These are phyloP conservation scores for Corynorhinus townsendii DNA, from an alignment of 2,113 vertebrate species.

Conservation along the genomic window DNA sequence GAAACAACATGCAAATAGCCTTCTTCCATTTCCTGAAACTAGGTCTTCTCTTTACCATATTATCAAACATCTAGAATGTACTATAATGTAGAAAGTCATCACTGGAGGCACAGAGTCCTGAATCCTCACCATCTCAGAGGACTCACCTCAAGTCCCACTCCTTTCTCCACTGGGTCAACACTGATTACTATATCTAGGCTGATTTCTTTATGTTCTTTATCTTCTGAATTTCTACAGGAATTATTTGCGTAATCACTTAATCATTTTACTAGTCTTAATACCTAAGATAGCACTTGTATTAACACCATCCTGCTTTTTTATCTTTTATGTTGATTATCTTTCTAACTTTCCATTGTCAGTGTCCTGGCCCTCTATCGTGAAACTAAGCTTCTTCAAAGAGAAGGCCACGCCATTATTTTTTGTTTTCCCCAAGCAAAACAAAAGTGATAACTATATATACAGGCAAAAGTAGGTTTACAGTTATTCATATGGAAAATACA, in stretches of 20 bases:
- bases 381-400: slow-evolving; percentile 19
- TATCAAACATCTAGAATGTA: background rate
- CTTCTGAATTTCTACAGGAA: background rate
- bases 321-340: background rate
- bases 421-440: background rate
- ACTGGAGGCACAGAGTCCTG: background rate
- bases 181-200: background rate
- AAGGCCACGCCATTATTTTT: background rate
- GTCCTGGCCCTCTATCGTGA: background rate
- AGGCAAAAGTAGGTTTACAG: background rate
- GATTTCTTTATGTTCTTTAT: background rate
- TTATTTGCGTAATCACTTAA: slow-evolving; percentile 1
- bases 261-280: background rate
- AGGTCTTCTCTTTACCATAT: background rate
- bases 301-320: background rate
- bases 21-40: slow-evolving; percentile 19
- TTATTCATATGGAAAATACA: background rate
- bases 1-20: background rate
- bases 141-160: background rate
- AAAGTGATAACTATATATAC: background rate
- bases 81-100: background rate
- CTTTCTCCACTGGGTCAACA: background rate
- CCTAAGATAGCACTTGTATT: background rate
- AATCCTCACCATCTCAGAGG: background rate
- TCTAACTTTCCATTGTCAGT: background rate